A percentile compares a stretch with the other conserved stretches of the same genome.
These are phyloP conservation scores for Vidua chalybeata DNA, from an alignment of 2,113 vertebrate species.

Conservation along the genomic window DNA sequence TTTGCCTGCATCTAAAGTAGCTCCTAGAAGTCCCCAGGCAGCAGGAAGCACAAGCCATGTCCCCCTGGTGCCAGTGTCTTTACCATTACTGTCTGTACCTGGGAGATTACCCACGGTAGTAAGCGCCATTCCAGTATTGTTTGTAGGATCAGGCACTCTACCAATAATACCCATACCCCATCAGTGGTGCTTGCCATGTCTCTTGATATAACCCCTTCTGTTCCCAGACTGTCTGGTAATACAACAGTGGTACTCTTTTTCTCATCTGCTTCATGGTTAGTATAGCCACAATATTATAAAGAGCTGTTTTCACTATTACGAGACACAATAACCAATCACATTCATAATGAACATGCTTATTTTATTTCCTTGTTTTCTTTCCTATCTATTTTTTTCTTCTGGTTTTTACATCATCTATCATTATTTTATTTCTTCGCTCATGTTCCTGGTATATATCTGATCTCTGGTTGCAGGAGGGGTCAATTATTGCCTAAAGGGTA, in stretches of 20 bases:
- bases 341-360: conserved; percentile 12
- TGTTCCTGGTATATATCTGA: conserved; percentile 6
- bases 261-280: conserved; percentile 14
- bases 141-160: conserved; percentile 13
- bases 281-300: conserved; percentile 18
- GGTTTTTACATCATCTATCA: neutral
- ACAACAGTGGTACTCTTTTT: conserved; percentile 37
- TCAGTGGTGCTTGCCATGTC: neutral
- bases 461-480: conserved; percentile 63
- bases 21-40: neutral
- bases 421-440: conserved; percentile 15
- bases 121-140: neutral
- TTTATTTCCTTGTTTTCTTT: conserved; percentile 5
- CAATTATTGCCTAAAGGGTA: conserved; percentile 46
- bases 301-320: neutral
- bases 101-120: neutral
- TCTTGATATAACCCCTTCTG: conserved; percentile 32
- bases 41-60: neutral
- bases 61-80: neutral
- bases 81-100: neutral
- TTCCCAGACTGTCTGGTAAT: conserved; percentile 15
- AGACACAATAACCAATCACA: neutral
- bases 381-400: neutral
- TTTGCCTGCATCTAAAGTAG: neutral
- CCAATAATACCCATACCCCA: neutral